These are phyloP conservation scores for Papilio polyxenes DNA, from an alignment of 1,140 invertebrate genomes.

Conservation along the genomic window DNA sequence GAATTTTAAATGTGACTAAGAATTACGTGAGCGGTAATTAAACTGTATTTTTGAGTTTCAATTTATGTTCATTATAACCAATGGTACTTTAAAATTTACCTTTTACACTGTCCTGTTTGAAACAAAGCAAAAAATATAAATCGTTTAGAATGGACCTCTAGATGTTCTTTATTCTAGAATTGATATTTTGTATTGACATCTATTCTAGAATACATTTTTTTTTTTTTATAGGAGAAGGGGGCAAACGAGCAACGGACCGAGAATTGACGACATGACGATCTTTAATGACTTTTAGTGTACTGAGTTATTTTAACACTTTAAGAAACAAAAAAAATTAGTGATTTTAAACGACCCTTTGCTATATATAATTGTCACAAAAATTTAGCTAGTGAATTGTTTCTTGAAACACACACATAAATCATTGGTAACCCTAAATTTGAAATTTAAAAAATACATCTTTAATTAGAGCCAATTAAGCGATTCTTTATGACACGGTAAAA, in stretches of 20 bases:
- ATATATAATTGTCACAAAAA: too few relatives aligned
- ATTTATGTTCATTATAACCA: not conserved
- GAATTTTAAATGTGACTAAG: constrained; percentile 19
- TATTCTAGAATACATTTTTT: not conserved
- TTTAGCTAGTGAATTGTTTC: too few relatives aligned
- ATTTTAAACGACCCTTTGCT: too few relatives aligned
- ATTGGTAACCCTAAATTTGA: too few relatives aligned
- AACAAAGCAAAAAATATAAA: not conserved
- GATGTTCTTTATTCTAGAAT: not conserved
- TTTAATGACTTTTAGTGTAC: not conserved
- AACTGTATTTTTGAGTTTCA: constrained; percentile 15
- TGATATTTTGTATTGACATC: not conserved
- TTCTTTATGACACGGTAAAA: constrained; percentile 17
- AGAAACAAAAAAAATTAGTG: too few relatives aligned
- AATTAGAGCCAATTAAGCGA: not conserved
- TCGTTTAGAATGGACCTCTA: not conserved
- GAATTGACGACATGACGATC: too few relatives aligned
- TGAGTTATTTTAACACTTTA: too few relatives aligned
- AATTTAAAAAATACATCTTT: not conserved
- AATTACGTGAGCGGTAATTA: constrained; percentile 36
- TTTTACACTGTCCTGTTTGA: not conserved
- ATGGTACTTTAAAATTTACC: not conserved
- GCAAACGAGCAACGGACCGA: too few relatives aligned
- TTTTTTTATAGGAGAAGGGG: too few relatives aligned
- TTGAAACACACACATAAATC: too few relatives aligned